Conservation (phyloP, 2,113 vertebrate genomes). For the Hoplias malabaricus region DNA sequence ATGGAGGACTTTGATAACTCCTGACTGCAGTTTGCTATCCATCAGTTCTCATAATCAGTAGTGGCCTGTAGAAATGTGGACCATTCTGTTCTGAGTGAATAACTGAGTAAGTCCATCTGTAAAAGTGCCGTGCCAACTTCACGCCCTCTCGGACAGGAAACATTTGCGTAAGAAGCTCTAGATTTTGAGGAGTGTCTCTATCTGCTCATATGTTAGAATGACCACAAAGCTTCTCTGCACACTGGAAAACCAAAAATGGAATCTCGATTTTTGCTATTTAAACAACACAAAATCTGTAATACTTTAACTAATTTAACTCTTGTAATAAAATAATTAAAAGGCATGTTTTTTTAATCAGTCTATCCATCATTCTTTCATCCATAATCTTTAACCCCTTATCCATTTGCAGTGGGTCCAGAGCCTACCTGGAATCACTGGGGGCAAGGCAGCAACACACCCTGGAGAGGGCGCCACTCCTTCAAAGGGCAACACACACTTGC, state of each 20-base stretch:
- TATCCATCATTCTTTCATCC: no score
- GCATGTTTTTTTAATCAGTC: no score
- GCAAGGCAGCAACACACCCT: no score
- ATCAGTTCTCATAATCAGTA: slow-evolving; percentile 14
- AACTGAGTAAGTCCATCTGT: slow-evolving; percentile 25
- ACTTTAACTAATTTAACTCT: no score
- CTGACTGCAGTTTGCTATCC: slow-evolving; percentile 4
- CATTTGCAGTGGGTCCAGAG: no score
- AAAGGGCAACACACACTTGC: no score
- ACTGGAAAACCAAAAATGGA: not conserved
- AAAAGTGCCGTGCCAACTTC: slow-evolving; percentile 18
- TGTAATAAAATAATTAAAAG: no score
- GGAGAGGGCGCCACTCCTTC: no score
- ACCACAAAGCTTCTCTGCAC: not conserved
- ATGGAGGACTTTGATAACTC: not conserved
- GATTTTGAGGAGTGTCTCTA: not conserved
- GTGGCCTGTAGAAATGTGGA: not conserved
- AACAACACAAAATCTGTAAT: not conserved
- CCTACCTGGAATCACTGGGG: no score
- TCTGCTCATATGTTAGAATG: not conserved
- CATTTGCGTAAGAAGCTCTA: slow-evolving; percentile 17
- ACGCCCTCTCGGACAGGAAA: not conserved
- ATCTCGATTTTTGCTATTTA: not conserved
- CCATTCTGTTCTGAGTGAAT: slow-evolving; percentile 23
- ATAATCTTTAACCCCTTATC: no score